Evolutionary conservation across 2,888 invertebrate genomes (phyloP), one percentile per base, ranked within the genome.

Genomic region (Falcaria lacertinaria): DNA sequence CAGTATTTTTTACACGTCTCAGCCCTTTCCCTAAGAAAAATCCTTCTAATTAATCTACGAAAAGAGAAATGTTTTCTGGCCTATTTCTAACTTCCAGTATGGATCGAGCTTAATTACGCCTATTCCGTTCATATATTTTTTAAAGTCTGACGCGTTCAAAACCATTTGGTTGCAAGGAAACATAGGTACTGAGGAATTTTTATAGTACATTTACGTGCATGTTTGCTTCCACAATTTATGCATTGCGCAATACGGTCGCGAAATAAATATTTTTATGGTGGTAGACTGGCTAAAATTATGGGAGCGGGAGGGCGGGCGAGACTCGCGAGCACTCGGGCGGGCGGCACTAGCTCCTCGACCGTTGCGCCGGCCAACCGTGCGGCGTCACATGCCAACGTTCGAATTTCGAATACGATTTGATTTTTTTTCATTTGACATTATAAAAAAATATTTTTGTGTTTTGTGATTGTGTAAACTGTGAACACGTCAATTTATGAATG

Each of bases 251-350:
- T 80, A 82, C 72, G 76, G 68, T 64, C 50, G 68, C 58, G 61
- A 65, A 69, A 64, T 70, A 74, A 76, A 80, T 81, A 80, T 81
- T 84, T 83, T 79, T 76, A 83, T 84, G 79, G 73, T 65, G 67
- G 59, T 74, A 62, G 66, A 69, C 68, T 58, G 67, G 56, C 62
- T 66, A 59, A 69, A 67, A 67, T 70, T 64, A 75, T 76, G 64
- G 68, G 61, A 60, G 62, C 69, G 64, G 60, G 61, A 52, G 61
- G 58, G 54, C 62, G 55, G 57, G 54, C 52, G 42, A 45, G 61
- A 44, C 55, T 52, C 59, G 64, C 67, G 69, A 65, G 64, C 65
- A 52, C 69, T 59, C 69, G 53, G 53, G 48, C 60, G 14, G 22
- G 25, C 22, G 15, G 22, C 81, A 82, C 64, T 78, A 72, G 75